phyloP scores from a whole-genome alignment of 2,113 vertebrate species.

The Tetrax tetrax region DNA sequence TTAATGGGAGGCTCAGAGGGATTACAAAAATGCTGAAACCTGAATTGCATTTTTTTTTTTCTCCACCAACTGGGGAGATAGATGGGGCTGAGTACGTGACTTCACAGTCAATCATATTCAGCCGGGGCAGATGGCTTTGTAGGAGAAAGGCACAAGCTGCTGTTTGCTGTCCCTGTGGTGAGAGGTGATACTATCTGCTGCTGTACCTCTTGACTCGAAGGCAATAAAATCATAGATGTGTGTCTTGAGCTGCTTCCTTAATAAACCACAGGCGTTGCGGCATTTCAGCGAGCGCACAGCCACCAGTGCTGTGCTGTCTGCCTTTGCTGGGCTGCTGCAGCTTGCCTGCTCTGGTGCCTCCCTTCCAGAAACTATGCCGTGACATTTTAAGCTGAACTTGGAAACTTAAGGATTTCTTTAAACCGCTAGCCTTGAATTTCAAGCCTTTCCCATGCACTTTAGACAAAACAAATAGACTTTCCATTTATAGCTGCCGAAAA shows the following conservation, averaged over 20 bases:
- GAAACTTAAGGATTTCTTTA: not conserved
- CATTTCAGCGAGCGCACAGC: not conserved
- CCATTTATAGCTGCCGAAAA: conserved; percentile 48
- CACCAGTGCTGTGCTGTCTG: not conserved
- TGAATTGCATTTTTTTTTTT: conserved; percentile 53
- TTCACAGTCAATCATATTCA: conserved; percentile 8
- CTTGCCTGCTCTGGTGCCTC: not conserved
- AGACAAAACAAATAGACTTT: conserved; percentile 24
- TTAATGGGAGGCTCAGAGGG: conserved; percentile 60
- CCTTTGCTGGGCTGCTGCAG: not conserved
- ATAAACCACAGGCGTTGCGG: not conserved
- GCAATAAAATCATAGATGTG: not conserved
- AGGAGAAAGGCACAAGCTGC: not conserved
- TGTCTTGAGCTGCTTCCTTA: not conserved
- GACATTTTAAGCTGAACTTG: not conserved
- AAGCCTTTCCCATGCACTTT: conserved; percentile 34
- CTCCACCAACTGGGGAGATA: conserved; percentile 31
- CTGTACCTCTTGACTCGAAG: not conserved
- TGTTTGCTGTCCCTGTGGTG: not conserved
- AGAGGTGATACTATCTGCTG: not conserved
- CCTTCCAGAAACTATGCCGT: not conserved
- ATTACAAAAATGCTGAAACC: conserved; percentile 64
- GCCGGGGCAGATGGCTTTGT: not conserved
- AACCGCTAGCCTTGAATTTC: not conserved
- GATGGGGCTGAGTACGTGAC: conserved; percentile 48